Evolutionary conservation across 2,797 vertebrate genomes (phyloP).

Genomic region (Aphelocoma californica): DNA sequence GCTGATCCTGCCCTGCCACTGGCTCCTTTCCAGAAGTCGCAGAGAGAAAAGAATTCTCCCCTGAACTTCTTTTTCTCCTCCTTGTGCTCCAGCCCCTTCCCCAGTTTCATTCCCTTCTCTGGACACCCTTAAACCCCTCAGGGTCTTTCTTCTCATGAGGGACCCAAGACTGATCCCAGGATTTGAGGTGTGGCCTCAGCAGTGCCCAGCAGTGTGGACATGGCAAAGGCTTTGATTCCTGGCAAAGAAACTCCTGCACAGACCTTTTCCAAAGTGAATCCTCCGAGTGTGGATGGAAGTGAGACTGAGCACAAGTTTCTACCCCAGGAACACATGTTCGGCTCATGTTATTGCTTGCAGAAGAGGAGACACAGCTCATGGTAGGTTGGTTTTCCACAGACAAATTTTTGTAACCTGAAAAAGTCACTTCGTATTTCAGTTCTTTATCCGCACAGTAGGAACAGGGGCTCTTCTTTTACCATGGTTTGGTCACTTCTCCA

Average conservation of each 20-base stretch:
- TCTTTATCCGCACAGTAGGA: background rate
- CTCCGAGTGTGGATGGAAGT: fast-evolving
- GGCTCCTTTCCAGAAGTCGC: background rate
- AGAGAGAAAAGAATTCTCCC: background rate
- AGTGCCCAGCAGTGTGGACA: background rate
- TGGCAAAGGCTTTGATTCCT: background rate
- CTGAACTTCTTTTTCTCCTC: background rate
- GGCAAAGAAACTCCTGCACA: background rate
- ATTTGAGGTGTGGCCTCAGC: background rate
- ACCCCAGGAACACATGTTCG: fast-evolving
- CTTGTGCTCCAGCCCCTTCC: background rate
- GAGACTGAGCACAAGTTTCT: background rate
- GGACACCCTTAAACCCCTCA: background rate
- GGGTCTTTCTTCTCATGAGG: too few species aligned
- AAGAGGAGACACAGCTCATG: background rate
- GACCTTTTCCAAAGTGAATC: background rate
- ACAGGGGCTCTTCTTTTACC: fast-evolving
- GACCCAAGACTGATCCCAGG: background rate
- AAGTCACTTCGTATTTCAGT: background rate
- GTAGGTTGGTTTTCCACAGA: background rate
- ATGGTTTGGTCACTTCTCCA: fast-evolving
- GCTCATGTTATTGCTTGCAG: fast-evolving
- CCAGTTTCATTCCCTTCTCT: background rate
- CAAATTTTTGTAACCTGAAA: background rate
- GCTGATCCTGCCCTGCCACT: too few species aligned